Percentiles rank a stretch among this genome's conserved stretches.
These are phyloP conservation scores for Epirrhoe tristata DNA, from an alignment of 2,888 invertebrate genomes.

Conservation along the genomic window DNA sequence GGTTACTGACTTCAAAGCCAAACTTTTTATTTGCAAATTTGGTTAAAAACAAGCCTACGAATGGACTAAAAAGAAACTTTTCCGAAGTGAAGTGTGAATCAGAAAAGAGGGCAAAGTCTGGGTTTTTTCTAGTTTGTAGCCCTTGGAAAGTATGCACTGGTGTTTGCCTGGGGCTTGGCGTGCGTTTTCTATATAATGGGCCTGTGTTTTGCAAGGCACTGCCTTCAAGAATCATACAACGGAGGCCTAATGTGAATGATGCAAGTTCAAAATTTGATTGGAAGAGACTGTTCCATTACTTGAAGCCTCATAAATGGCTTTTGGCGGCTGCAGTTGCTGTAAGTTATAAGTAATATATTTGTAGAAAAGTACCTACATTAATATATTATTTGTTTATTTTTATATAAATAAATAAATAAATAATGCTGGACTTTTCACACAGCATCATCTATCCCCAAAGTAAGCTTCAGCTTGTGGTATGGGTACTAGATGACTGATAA, in stretches of 20 bases:
- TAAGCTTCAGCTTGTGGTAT: too few relatives aligned
- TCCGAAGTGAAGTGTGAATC: slow-evolving; percentile 59
- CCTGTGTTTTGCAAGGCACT: slow-evolving; percentile 88
- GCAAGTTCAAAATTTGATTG: slow-evolving; percentile 90
- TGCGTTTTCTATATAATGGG: slow-evolving; percentile 73
- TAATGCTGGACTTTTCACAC: too few relatives aligned
- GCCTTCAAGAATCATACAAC: slow-evolving; percentile 84
- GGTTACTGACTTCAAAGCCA: slow-evolving; percentile 63
- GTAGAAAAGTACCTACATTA: too few relatives aligned
- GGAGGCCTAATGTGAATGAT: slow-evolving; percentile 75
- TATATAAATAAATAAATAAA: too few relatives aligned
- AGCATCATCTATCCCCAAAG: too few relatives aligned
- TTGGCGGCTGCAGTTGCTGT: slow-evolving; percentile 92
- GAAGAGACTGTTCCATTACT: slow-evolving; percentile 89
- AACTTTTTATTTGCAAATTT: slow-evolving; percentile 64
- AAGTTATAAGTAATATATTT: slow-evolving; percentile 68
- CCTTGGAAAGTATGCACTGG: slow-evolving; percentile 81
- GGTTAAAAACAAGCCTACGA: slow-evolving; percentile 65
- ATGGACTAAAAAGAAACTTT: slow-evolving; percentile 63
- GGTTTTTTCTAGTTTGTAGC: slow-evolving; percentile 62
- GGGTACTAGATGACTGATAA: too few relatives aligned
- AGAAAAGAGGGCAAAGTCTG: slow-evolving; percentile 63
- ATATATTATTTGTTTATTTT: too few relatives aligned
- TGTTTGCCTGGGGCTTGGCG: slow-evolving; percentile 73
- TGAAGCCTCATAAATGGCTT: slow-evolving; percentile 91